A percentile compares a stretch with the other conserved stretches of the same genome.
Conservation (phyloP, 2,113 vertebrate species). For the Onychostruthus taczanowskii region DNA sequence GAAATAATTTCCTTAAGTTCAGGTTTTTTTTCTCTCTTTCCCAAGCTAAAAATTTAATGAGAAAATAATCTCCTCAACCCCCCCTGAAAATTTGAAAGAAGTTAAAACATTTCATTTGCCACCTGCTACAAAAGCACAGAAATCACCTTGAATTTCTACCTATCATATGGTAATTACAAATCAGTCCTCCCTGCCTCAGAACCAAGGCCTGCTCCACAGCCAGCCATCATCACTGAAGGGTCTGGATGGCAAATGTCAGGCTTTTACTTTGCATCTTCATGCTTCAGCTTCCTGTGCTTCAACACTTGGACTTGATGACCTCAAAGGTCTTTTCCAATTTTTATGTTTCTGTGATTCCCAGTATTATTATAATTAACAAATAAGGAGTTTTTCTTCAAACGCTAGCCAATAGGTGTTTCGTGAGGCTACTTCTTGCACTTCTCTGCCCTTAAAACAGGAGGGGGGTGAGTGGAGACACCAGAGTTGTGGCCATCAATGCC, state of each 20-base stretch:
- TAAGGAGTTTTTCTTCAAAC: neutral
- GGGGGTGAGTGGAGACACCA: neutral
- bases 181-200: neutral
- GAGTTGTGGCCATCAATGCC: neutral
- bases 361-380: neutral
- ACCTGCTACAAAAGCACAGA: neutral
- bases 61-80: neutral
- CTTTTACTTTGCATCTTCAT: neutral
- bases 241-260: neutral
- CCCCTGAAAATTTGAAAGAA: fast-evolving
- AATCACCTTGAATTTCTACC: neutral
- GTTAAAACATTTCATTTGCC: neutral
- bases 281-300: neutral
- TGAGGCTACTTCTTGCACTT: neutral
- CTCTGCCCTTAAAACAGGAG: neutral
- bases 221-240: neutral
- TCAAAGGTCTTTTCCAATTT: neutral
- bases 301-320: neutral
- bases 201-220: neutral
- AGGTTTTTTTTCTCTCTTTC: neutral
- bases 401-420: neutral
- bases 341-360: neutral
- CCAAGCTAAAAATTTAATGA: neutral
- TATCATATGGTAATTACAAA: neutral
- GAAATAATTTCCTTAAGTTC: neutral